A percentile compares a stretch with the other conserved stretches of the same genome.
Conservation (phyloP, 2,113 vertebrate genomes). For the Megaleporinus macrocephalus region DNA sequence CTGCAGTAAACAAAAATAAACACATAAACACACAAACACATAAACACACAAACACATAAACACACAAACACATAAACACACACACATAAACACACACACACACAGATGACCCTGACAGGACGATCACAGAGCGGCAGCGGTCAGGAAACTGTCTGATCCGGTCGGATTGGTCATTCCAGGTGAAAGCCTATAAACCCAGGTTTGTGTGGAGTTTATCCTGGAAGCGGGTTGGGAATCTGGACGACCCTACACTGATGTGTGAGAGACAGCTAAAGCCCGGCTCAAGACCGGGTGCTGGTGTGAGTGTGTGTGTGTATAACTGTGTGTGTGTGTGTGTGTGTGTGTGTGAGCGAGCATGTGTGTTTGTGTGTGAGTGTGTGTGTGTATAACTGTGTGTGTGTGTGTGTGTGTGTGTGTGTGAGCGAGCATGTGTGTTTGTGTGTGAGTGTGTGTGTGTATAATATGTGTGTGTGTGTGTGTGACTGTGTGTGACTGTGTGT, state of each 20-base stretch:
- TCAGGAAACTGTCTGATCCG: neutral
- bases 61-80: neutral
- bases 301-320: neutral
- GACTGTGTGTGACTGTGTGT: too few relatives aligned
- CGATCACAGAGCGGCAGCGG: neutral
- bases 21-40: too few relatives aligned
- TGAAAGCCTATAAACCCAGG: slow-evolving; percentile 51
- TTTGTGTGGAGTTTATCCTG: slow-evolving; percentile 51
- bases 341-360: neutral
- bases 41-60: too few relatives aligned
- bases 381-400: too few relatives aligned
- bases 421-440: too few relatives aligned
- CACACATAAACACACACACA: neutral
- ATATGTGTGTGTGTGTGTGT: too few relatives aligned
- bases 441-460: too few relatives aligned
- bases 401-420: too few relatives aligned
- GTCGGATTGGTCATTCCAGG: slow-evolving; percentile 53
- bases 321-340: slow-evolving; percentile 2
- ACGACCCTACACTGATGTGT: slow-evolving; percentile 72
- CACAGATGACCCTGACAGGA: neutral
- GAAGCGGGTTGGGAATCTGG: slow-evolving; percentile 37
- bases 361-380: neutral
- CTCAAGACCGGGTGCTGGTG: slow-evolving; percentile 67
- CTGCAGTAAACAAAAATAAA: too few relatives aligned
- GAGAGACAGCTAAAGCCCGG: slow-evolving; percentile 76